These are phyloP conservation scores for Himalopsyche kuldschensis DNA, from an alignment of 2,888 invertebrate species.

Conservation along the genomic window DNA sequence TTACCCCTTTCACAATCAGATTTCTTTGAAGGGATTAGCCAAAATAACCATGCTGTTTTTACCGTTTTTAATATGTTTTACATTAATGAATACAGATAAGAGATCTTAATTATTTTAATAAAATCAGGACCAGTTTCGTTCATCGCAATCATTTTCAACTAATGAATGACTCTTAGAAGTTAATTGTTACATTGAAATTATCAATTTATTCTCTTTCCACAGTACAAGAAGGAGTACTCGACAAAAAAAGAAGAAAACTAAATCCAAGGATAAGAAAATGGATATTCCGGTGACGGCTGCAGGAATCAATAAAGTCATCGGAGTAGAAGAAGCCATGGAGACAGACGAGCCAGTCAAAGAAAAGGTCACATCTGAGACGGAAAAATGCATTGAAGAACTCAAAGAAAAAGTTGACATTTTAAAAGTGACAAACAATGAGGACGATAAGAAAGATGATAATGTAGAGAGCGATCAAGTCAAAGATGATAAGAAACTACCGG, in stretches of 20 bases:
- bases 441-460: slow-evolving; percentile 23
- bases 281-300: neutral
- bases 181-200: neutral
- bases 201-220: neutral
- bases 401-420: slow-evolving; percentile 26
- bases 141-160: too few relatives aligned
- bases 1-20: too few relatives aligned
- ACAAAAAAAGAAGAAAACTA: slow-evolving; percentile 2
- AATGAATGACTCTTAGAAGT: too few relatives aligned
- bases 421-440: neutral
- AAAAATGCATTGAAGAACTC: neutral
- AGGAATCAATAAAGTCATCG: neutral
- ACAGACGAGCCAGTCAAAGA: neutral
- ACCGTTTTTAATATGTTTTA: too few relatives aligned
- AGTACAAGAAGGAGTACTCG: slow-evolving; percentile 40
- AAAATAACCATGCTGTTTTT: too few relatives aligned
- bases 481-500: slow-evolving; percentile 27
- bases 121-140: too few relatives aligned
- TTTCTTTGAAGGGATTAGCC: too few relatives aligned
- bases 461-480: slow-evolving; percentile 19
- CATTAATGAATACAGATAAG: too few relatives aligned
- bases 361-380: neutral
- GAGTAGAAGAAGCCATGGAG: neutral
- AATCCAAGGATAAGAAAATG: neutral
- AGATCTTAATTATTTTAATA: too few relatives aligned